A percentile compares a stretch with the other conserved stretches of the same genome.
These are phyloP conservation scores for Catamblyrhynchus diadema DNA, from an alignment of 2,797 vertebrate species.

Conservation along the genomic window DNA sequence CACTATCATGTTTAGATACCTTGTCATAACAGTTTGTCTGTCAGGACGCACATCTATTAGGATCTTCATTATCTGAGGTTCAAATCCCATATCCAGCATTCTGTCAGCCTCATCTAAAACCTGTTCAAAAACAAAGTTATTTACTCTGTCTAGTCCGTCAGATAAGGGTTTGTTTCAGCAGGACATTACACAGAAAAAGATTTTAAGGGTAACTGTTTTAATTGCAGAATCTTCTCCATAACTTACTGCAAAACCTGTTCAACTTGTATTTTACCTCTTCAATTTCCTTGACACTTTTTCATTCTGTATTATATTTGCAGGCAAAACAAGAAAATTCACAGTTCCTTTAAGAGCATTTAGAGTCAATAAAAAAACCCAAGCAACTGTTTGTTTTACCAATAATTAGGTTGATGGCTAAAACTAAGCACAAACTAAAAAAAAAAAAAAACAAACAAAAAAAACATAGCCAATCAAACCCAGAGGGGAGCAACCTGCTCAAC, in stretches of 20 bases:
- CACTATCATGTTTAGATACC: conserved; percentile 69
- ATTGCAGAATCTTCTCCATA: background rate
- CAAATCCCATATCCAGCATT: conserved; percentile 99
- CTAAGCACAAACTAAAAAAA: background rate
- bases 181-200: background rate
- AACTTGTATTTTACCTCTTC: background rate
- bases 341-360: background rate
- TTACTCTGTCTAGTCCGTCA: background rate
- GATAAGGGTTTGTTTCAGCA: background rate
- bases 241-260: background rate
- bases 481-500: rapidly evolving
- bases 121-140: conserved; percentile 66
- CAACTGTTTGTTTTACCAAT: background rate
- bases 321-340: background rate
- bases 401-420: background rate
- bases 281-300: background rate
- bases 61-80: conserved; percentile 98
- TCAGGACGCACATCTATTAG: conserved; percentile 93
- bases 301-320: background rate
- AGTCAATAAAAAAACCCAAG: background rate
- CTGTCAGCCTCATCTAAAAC: conserved; percentile 96
- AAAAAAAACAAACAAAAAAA: rapidly evolving
- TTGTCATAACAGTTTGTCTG: conserved; percentile 95
- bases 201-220: background rate
- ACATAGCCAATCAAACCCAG: background rate